A percentile compares a stretch with the other conserved stretches of the same genome.
phyloP scores from a whole-genome alignment of 2,797 vertebrate genomes.

The Graptemys geographica region DNA sequence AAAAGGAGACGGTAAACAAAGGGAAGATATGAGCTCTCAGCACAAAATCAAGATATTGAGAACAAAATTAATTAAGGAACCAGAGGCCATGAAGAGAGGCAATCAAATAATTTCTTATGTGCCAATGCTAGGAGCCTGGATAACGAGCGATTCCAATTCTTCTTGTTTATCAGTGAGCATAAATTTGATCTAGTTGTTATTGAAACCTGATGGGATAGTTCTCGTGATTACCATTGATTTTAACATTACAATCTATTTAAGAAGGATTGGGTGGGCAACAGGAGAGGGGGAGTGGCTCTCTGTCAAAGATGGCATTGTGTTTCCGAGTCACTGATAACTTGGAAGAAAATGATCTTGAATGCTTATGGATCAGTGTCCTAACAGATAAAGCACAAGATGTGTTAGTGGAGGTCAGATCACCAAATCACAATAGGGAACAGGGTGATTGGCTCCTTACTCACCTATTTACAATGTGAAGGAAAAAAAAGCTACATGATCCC shows the following conservation, averaged over 20 bases:
- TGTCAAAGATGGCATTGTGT: too few relatives aligned
- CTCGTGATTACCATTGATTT: too few relatives aligned
- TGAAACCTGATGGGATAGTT: not conserved
- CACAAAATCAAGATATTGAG: not conserved
- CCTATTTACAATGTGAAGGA: too few relatives aligned
- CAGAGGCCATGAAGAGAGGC: not conserved
- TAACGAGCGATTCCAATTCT: not conserved
- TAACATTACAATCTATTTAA: too few relatives aligned
- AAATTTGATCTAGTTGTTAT: not conserved
- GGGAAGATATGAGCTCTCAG: not conserved
- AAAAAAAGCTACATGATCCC: too few relatives aligned
- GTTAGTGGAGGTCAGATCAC: not conserved
- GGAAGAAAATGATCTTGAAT: not conserved
- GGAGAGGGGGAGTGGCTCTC: not conserved
- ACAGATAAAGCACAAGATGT: not conserved
- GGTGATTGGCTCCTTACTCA: too few relatives aligned
- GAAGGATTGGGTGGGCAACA: not conserved
- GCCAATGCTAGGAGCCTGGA: not conserved
- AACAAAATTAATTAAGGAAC: not conserved
- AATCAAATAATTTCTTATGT: not conserved
- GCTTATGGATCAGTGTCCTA: not conserved
- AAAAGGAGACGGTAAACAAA: not conserved
- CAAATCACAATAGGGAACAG: not conserved
- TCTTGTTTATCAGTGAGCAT: not conserved
- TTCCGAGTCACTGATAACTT: too few relatives aligned